Evolutionary conservation across 1,140 invertebrate genomes (phyloP), one percentile per base, ranked within the genome.

Genomic region (Danaus plexippus): DNA sequence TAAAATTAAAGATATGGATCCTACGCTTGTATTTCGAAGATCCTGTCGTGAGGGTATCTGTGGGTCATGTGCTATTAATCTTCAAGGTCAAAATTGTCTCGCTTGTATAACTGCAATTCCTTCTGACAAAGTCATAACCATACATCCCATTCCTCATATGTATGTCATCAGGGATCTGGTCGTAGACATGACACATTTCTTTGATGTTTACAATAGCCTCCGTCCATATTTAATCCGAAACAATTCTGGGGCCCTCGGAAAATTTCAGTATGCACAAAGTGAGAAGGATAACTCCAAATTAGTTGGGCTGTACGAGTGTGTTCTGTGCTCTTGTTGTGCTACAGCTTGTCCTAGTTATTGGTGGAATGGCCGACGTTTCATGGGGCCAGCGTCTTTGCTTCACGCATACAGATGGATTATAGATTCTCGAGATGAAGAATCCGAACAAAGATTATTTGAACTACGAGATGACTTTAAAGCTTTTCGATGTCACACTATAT

Each of bases 21-120:
- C 95, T 1, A 93, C 94, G 0, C 81, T 97, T 43, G 92, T 94
- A 9, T 97, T 95, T 75, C 86, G 95, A 54, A 87, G 92, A 67
- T 96, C 95, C 0, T 97, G 95, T 67, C 89, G 95, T 12, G 95
- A 97, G 87, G 94, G 95, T 44, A 97, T 97, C 72, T 98, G 96
- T 76, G 96, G 96, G 3, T 95, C 94, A 11, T 97, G 96, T 83
- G 90, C 93, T 1, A 94, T 98, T 91, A 97, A 97, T 75, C 94
- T 98, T 70, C 92, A 94, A 74, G 96, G 96, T 13, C 80, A 89
- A 0, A 97, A 98, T 77, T 95, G 92, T 42, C 88, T 97, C 43
- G 95, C 96, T 50, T 97, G 96, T 75, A 92, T 95, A 67, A 93
- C 77, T 1, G 57, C 64, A 11, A 76, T 77, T 13, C 78, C 80